Base-by-base conservation (phyloP, 2,797 vertebrate genomes). In the Rhinogobio ventralis region DNA sequence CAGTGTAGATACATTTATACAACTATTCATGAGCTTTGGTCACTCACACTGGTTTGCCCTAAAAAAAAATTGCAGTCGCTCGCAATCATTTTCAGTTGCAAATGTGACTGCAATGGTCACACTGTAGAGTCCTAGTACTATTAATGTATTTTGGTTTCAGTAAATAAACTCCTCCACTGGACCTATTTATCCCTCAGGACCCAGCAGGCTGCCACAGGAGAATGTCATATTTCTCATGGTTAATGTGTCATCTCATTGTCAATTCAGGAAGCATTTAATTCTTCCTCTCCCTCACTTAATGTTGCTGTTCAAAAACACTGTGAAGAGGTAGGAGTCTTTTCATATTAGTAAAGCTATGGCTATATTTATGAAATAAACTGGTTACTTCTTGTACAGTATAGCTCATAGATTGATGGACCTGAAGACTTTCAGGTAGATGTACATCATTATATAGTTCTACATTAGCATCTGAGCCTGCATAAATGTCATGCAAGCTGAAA, bases 191-290 rank as follows among this genome's bases (percentile, higher is more conserved):
- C 87, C 91, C 85, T 85, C 73, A 91, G 92, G 89, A 90, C 89
- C 86, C 91, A 87, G 87, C 88, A 87, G 85, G 89, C 91, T 39
- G 39, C 39, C 89, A 86, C 91, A 84, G 88, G 90, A 91, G 90
- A 93, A 88, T 91, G 88, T 33, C 36, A 71, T 66, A 79, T 86
- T 95, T 95, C 93, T 92, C 93, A 93, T 91, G 88, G 84, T 89
- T 89, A 87, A 71, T 45, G 66, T 66, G 64, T 17, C 78, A 90
- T 92, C 93, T 72, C 85, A 78, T 64, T 30, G 91, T 90, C 75
- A 82, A 57, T 88, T 88, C 87, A 83, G 83, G 86, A 90, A 62
- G 73, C 74, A 60, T 42, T 88, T 86, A 64, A 67, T 67, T 89
- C 79, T 86, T 77, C 55, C 60, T 55, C 85, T 82, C 73, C 9